Evolutionary conservation across 2,113 vertebrate genomes (phyloP), one percentile per base, ranked within the genome.

Genomic region (Stomatorhinus ivindoensis): DNA sequence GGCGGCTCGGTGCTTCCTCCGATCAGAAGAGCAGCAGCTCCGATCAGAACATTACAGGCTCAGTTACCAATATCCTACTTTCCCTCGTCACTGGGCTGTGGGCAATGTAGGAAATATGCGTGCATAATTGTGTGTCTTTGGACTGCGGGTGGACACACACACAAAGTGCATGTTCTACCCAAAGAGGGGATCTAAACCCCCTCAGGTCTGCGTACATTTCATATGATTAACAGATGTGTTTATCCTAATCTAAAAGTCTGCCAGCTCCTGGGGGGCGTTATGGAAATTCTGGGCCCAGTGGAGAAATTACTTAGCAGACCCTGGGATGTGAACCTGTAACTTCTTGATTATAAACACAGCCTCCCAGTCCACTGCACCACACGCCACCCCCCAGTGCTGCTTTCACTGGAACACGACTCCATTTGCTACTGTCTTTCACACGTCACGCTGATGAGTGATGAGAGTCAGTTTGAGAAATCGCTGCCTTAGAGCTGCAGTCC

Each of bases 361-460:
- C n/a, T 27, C 9, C 3, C 58, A 27, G 10, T 10, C 58, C 58
- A 65, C 9, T 65, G n/a, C 8, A 9, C 58, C n/a, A 58, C 21
- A 58, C 7, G 1, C 3, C 61, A 10, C 24, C 58, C 58, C 58
- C 58, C 61, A 58, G 82, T 10, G 44, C 35, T n/a, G 13, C 10
- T 73, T 31, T 42, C 35, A 19, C 1, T 76, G 69, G 69, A 76
- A 42, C 69, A 7, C 0, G 4, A 42, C 31, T 76, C 15, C 0
- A 19, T 76, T 76, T 15, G 13, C 31, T 76, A 3, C 31, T 15
- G 31, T 76, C 69, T 5, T 42, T 76, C 35, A 76, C 15, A 7
- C 24, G 44, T 15, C 82, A 50, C 89, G 92, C 91, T 90, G 53
- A 93, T 90, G 86, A 48, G n/a, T 90, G 61, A 92, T 89, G 86